These are phyloP conservation scores for Phyllotreta striolata DNA, from an alignment of 2,888 invertebrate genomes.

Conservation along the genomic window DNA sequence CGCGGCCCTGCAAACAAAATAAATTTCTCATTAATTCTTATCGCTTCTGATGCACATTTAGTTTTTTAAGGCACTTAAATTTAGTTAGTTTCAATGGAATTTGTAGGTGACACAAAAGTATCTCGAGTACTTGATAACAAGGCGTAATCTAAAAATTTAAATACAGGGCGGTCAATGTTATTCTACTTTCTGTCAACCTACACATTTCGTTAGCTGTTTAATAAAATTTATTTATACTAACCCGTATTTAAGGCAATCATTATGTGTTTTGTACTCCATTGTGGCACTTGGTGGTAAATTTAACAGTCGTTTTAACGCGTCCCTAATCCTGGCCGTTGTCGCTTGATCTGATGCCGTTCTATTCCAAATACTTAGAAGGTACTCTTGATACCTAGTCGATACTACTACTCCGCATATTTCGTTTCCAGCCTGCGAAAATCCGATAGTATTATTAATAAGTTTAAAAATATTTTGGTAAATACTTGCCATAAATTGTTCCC, in stretches of 20 bases:
- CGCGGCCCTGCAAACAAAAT: slow-evolving; percentile 54
- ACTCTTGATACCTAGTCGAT: slow-evolving; percentile 94
- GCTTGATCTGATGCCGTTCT: slow-evolving; percentile 89
- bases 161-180: not conserved
- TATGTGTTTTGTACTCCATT: slow-evolving; percentile 93
- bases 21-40: not conserved
- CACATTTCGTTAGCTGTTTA: too few relatives aligned
- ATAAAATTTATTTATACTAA: slow-evolving; percentile 25
- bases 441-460: not conserved
- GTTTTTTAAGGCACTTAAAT: slow-evolving; percentile 7
- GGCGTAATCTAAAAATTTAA: not conserved
- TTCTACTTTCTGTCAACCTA: too few relatives aligned
- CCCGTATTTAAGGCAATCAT: slow-evolving; percentile 80
- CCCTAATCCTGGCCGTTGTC: slow-evolving; percentile 90
- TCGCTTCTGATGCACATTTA: not conserved
- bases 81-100: not conserved
- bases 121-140: too few relatives aligned
- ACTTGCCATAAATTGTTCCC: slow-evolving; percentile 90
- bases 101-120: not conserved
- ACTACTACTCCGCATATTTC: slow-evolving; percentile 98
- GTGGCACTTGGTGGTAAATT: slow-evolving; percentile 92
- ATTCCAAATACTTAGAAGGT: slow-evolving; percentile 97
- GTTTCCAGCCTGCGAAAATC: slow-evolving; percentile 72
- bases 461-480: not conserved
- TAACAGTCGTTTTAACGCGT: slow-evolving; percentile 92